Evolutionary conservation across 2,797 vertebrate species (phyloP).

Genomic region (Peromyscus aztecus): DNA sequence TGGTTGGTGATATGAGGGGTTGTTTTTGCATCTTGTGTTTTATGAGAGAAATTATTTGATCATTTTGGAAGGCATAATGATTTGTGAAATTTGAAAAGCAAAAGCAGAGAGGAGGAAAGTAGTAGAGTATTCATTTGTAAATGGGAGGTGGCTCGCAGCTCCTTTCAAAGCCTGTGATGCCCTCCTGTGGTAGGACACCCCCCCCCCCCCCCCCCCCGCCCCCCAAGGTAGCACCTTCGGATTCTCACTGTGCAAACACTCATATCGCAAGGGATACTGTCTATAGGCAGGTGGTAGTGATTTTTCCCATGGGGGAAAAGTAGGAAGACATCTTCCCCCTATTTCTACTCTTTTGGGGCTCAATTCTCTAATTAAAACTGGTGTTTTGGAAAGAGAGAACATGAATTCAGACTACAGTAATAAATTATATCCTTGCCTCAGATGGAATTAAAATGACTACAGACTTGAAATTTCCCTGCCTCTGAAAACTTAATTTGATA

Average conservation of each 20-base stretch:
- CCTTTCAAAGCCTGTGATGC: neutral
- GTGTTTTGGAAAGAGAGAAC: slow-evolving; percentile 82
- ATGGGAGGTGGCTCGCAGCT: neutral
- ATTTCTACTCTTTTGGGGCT: slow-evolving; percentile 72
- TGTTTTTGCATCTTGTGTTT: slow-evolving; percentile 51
- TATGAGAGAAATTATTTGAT: slow-evolving; percentile 64
- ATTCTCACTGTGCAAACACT: neutral
- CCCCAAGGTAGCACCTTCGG: neutral
- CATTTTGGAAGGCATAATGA: slow-evolving; percentile 47
- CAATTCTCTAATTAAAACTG: slow-evolving; percentile 81
- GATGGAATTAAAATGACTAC: slow-evolving; percentile 83
- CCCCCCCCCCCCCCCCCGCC: neutral
- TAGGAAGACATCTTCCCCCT: neutral
- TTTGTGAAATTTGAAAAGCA: slow-evolving; percentile 68
- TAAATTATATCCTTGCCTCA: slow-evolving; percentile 74
- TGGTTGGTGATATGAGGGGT: slow-evolving; percentile 53
- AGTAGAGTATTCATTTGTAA: neutral
- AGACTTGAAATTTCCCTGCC: slow-evolving; percentile 82
- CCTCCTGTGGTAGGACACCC: neutral
- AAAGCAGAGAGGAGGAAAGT: slow-evolving; percentile 21
- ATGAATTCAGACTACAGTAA: slow-evolving; percentile 75
- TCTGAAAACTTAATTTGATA: slow-evolving; percentile 85
- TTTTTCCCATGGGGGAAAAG: neutral
- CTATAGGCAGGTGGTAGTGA: neutral
- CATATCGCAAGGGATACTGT: neutral